Percentiles rank a stretch among this genome's conserved stretches.
These are phyloP conservation scores for Brachymystax lenok DNA, from an alignment of 2,797 vertebrate species.

Conservation along the genomic window DNA sequence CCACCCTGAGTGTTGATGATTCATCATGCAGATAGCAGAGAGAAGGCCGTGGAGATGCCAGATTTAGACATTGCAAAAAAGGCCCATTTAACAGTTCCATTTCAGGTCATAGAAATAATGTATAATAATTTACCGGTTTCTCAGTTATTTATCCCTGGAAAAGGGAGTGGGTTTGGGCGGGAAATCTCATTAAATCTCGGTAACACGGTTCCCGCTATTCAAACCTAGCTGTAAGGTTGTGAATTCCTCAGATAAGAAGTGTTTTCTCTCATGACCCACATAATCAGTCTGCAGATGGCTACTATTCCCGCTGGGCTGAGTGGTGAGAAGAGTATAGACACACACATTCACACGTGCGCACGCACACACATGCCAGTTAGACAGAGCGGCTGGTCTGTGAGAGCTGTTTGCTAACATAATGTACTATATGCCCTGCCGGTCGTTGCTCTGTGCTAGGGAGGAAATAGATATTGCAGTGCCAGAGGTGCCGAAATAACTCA, in stretches of 20 bases:
- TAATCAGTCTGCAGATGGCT: conserved; percentile 30
- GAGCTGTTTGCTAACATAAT: conserved; percentile 40
- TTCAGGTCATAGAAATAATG: too few relatives aligned
- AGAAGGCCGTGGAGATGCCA: too few relatives aligned
- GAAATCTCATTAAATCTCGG: too few relatives aligned
- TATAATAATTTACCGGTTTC: too few relatives aligned
- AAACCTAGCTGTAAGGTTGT: conserved; percentile 33
- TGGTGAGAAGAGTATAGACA: neutral
- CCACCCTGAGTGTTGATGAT: too few relatives aligned
- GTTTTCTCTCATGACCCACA: conserved; percentile 27
- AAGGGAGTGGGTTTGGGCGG: too few relatives aligned
- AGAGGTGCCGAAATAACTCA: conserved; percentile 22
- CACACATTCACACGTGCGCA: neutral
- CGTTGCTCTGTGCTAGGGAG: conserved; percentile 22
- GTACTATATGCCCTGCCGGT: conserved; percentile 22
- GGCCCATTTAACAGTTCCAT: too few relatives aligned
- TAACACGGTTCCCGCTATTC: neutral
- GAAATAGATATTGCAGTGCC: conserved; percentile 20
- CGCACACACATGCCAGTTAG: conserved; percentile 28
- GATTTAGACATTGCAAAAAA: too few relatives aligned
- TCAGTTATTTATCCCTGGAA: too few relatives aligned
- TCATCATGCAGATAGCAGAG: too few relatives aligned
- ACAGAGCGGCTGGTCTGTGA: conserved; percentile 6
- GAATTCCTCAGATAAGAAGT: conserved; percentile 38
- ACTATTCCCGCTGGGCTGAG: conserved; percentile 14